These are phyloP conservation scores for Zaprionus nigranus DNA, from an alignment of 1,140 invertebrate genomes.

Conservation along the genomic window DNA sequence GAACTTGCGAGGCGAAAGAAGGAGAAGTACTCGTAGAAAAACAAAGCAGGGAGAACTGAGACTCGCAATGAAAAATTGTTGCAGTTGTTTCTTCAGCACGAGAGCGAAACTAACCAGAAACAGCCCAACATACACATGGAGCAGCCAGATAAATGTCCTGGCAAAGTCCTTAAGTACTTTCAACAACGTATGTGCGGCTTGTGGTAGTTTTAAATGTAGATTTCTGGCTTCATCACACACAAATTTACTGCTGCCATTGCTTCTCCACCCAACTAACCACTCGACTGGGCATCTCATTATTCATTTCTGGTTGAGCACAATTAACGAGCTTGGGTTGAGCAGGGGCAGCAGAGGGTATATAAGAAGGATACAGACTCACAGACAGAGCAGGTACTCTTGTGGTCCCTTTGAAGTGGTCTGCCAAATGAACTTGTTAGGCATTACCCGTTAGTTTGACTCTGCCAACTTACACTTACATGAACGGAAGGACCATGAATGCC, in stretches of 20 bases:
- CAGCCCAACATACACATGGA: conserved; percentile 17
- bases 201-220: conserved; percentile 52
- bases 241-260: conserved; percentile 35
- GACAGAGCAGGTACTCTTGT: conserved; percentile 2
- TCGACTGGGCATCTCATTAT: conserved; percentile 53
- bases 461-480: conserved; percentile 21
- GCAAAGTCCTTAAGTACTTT: conserved; percentile 28
- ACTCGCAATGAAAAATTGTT: conserved; percentile 56
- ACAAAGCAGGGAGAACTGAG: not conserved
- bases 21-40: not conserved
- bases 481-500: conserved; percentile 5
- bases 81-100: conserved; percentile 35
- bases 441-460: conserved; percentile 26
- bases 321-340: conserved; percentile 50
- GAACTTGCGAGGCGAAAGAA: not conserved
- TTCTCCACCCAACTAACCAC: not conserved
- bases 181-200: conserved; percentile 23
- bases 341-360: not conserved
- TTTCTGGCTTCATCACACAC: conserved; percentile 53
- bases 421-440: conserved; percentile 39
- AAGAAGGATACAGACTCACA: not conserved
- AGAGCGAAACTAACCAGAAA: conserved; percentile 28
- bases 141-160: conserved; percentile 40
- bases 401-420: conserved; percentile 44
- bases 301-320: conserved; percentile 64